Evolutionary conservation across 2,888 invertebrate genomes (phyloP), one percentile per base, ranked within the genome.

Genomic region (Tortrix viridana): DNA sequence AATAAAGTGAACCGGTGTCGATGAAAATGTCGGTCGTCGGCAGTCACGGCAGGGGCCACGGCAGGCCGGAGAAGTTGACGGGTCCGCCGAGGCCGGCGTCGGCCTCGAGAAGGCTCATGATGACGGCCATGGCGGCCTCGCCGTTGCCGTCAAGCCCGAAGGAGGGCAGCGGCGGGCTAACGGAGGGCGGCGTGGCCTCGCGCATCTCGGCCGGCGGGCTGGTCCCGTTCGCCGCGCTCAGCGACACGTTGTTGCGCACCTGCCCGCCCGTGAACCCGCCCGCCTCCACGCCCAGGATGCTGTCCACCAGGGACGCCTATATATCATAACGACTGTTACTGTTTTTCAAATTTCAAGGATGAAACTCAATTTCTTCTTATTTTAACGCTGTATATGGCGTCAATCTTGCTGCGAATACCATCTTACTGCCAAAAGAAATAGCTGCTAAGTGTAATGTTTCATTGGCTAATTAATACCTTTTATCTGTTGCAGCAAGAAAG

Each of bases 41-140:
- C 61, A 69, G 71, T 86, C 80, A 96, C 19, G 96, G 96, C 56
- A 97, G 89, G 0, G 97, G 97, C 97, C 97, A 97, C 0, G 97
- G 97, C 20, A 97, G 86, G 32, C 96, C 96, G 7, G 96, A 95
- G 85, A 97, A 96, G 88, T 97, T 97, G 41, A 97, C 96, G 0
- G 97, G 97, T 0, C 97, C 97, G 3, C 97, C 97, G 32, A 97
- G 93, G 0, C 97, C 97, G 0, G 97, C 97, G 81, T 97, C 97
- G 0, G 97, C 97, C 83, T 97, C 97, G 48, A 97, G 87, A 22
- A 97, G 93, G 81, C 96, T 97, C 97, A 97, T 97, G 72, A 97
- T 97, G 70, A 97, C 97, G 1, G 97, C 97, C 97, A 97, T 97
- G 5, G 97, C 96, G 2, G 97, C 97, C 79, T 97, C 97, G 73